Conservation (phyloP, 2,797 vertebrate genomes). For the Parauchenoglanis punctatus region DNA sequence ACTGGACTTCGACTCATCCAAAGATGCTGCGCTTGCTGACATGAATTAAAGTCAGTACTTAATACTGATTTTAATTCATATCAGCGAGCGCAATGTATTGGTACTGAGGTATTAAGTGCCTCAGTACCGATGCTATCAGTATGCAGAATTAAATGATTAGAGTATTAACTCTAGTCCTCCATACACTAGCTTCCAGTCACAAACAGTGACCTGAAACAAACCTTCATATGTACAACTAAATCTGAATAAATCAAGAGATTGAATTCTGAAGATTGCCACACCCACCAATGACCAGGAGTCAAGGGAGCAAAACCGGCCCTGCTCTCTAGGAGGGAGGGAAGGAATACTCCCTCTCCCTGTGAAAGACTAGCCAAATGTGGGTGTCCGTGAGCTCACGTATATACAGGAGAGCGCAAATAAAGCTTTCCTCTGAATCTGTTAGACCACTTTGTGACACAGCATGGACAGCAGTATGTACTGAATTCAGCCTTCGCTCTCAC, state of each 20-base stretch:
- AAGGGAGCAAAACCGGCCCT: neutral
- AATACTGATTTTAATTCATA: too few relatives aligned
- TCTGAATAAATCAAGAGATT: neutral
- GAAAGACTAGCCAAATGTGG: neutral
- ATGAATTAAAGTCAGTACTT: neutral
- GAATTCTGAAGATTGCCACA: neutral
- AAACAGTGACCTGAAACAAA: neutral
- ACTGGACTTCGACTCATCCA: neutral
- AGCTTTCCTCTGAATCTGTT: neutral
- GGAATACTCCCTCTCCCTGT: neutral
- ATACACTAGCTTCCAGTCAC: neutral
- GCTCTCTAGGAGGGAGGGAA: neutral
- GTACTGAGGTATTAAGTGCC: too few relatives aligned
- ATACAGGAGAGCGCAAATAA: neutral
- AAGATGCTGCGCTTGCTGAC: neutral
- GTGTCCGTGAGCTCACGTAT: neutral
- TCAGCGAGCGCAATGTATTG: too few relatives aligned
- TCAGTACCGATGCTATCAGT: neutral
- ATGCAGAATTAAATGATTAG: neutral
- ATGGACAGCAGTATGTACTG: neutral
- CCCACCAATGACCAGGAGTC: neutral
- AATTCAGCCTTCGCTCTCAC: neutral
- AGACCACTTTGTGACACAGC: neutral
- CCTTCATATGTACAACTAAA: neutral
- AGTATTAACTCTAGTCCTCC: neutral